Evolutionary conservation across 2,888 invertebrate genomes (phyloP), one percentile per base, ranked within the genome.

Genomic region (Lasiommata megera): DNA sequence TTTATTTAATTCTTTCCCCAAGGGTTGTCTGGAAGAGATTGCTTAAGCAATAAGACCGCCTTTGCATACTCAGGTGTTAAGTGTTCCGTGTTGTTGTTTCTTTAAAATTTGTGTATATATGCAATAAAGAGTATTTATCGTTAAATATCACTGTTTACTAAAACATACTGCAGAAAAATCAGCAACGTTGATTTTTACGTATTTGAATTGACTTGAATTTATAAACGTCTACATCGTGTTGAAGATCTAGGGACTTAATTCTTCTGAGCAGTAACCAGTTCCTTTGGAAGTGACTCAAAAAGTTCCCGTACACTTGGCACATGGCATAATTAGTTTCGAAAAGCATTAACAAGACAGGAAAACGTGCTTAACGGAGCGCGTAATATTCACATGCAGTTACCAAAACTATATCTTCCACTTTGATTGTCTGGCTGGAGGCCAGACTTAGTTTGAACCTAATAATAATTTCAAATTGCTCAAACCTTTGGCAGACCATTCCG

Each of bases 321-420:
- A 41, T 17, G 31, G 17, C 29, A 41, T 31, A 52, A 52, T 52
- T 52, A 52, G 40, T 41, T 50, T 41, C 41, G 41, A 9, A 58
- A 46, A 58, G 46, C 14, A 48, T 48, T 53, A 61, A 48, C 48
- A 47, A 29, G 55, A 48, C 40, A 54, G 47, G 31, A 54, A 53
- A 62, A 44, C 50, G 48, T 50, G 60, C 54, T 60, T 43, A 60
- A 44, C 60, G 18, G 52, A 55, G 57, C 62, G 23, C 48, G 52
- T 62, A 62, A 60, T 58, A 53, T 60, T 58, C 62, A 36, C 43
- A 57, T 60, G 44, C 54, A 62, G 52, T 57, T 60, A 29, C 54
- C 43, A 48, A 62, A 62, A 62, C 60, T 60, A 43, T 57, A 54
- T 57, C 60, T 52, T 43, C 38, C 44, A 53, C 37, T 51, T 37